Conservation (phyloP, 2,888 invertebrate species). For the Euzophera pinguis region DNA sequence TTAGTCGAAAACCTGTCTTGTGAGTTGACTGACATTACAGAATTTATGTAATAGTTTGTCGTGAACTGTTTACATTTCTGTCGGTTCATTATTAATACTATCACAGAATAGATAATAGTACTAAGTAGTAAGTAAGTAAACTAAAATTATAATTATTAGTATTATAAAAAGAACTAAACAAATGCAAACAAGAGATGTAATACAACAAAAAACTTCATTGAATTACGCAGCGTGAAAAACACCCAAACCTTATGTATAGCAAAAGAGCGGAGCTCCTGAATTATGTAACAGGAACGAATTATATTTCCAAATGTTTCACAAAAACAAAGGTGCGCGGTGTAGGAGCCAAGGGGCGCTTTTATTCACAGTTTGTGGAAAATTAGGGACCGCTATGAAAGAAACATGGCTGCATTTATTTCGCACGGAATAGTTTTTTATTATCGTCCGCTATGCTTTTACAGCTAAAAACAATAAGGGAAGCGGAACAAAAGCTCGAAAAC, state of each 20-base stretch:
- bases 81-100: too few species aligned
- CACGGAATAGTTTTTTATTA: conserved; percentile 3
- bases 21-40: neutral
- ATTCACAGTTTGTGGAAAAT: conserved; percentile 27
- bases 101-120: too few species aligned
- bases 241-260: conserved; percentile 21
- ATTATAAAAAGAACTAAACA: neutral
- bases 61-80: too few species aligned
- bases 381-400: conserved; percentile 21
- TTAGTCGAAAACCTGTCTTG: neutral
- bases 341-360: conserved; percentile 26
- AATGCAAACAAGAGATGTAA: neutral
- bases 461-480: neutral
- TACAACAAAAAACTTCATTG: conserved; percentile 13
- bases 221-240: conserved; percentile 21
- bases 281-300: conserved; percentile 39
- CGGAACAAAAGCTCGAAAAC: neutral
- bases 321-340: conserved; percentile 32
- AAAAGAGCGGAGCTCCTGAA: conserved; percentile 33
- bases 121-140: too few species aligned
- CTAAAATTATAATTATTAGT: neutral
- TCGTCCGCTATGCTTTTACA: neutral
- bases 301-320: conserved; percentile 33
- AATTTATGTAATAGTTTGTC: too few species aligned
- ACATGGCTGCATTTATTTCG: conserved; percentile 4